phyloP scores from a whole-genome alignment of 1,140 invertebrate species.

The Cydia strobilella region DNA sequence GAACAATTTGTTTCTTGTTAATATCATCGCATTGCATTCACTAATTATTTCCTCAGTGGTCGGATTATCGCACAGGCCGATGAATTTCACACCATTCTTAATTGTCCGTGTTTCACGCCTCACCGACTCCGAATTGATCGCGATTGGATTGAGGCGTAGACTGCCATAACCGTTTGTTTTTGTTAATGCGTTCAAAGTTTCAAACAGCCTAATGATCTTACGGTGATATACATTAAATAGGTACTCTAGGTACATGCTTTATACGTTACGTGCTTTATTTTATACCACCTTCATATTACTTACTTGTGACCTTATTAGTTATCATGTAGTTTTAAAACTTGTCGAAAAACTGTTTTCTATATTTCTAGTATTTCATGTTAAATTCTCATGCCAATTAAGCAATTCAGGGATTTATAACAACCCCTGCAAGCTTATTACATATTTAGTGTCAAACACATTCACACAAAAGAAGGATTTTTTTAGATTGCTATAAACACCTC shows the following conservation, averaged over 20 bases:
- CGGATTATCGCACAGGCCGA: background rate
- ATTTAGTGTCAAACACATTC: no score
- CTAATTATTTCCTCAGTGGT: background rate
- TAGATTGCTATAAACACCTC: no score
- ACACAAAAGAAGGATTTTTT: no score
- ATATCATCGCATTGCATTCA: background rate
- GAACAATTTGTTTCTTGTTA: background rate
- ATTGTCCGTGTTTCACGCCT: constrained; percentile 24
- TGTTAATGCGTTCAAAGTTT: background rate
- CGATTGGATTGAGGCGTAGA: constrained; percentile 3
- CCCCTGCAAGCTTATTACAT: no score
- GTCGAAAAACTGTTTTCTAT: no score
- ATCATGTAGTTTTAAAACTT: no score
- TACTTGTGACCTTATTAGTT: no score
- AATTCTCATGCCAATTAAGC: no score
- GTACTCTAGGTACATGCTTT: no score
- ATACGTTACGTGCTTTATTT: background rate
- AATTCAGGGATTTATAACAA: no score
- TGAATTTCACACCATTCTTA: constrained; percentile 27
- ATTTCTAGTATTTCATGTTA: no score
- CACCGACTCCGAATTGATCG: constrained; percentile 17
- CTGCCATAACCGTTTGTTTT: constrained; percentile 25
- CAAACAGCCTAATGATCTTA: constrained; percentile 13
- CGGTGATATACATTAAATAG: background rate
- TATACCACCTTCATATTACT: background rate